phyloP scores from a whole-genome alignment of 2,797 vertebrate species.

The Rhinatrema bivittatum region DNA sequence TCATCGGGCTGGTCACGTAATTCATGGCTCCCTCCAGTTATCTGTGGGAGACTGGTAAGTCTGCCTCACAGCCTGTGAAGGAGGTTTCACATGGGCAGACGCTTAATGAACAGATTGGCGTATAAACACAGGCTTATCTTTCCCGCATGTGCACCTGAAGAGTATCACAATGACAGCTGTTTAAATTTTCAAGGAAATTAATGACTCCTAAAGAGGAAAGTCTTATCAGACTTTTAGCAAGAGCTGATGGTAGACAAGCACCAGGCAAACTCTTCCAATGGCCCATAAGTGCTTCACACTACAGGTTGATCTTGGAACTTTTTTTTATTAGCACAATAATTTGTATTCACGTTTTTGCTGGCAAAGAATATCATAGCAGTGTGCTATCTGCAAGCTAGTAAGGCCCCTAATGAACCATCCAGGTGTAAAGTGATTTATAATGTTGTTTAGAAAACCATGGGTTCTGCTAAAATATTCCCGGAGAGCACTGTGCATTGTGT shows the following conservation, averaged over 20 bases:
- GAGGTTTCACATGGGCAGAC: slow-evolving; percentile 54
- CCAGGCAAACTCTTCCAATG: slow-evolving; percentile 59
- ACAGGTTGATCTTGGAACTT: slow-evolving; percentile 38
- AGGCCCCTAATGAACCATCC: slow-evolving; percentile 44
- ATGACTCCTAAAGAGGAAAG: slow-evolving; percentile 62
- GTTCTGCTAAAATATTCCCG: not conserved
- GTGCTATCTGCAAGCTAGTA: slow-evolving; percentile 44
- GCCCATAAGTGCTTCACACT: slow-evolving; percentile 51
- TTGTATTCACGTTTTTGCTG: slow-evolving; percentile 50
- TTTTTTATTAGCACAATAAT: slow-evolving; percentile 47
- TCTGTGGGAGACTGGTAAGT: slow-evolving; percentile 53
- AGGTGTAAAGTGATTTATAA: slow-evolving; percentile 34
- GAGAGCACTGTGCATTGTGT: no score
- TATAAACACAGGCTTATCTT: slow-evolving; percentile 71
- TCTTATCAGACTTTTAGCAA: slow-evolving; percentile 57
- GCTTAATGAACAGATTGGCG: slow-evolving; percentile 60
- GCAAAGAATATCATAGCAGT: slow-evolving; percentile 28
- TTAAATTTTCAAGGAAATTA: slow-evolving; percentile 69
- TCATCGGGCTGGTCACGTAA: slow-evolving; percentile 49
- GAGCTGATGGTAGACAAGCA: slow-evolving; percentile 53
- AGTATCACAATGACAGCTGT: slow-evolving; percentile 74
- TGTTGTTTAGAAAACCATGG: slow-evolving; percentile 8
- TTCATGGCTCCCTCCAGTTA: slow-evolving; percentile 61
- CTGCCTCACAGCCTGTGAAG: slow-evolving; percentile 26
- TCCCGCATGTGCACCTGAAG: slow-evolving; percentile 73